phyloP scores from a whole-genome alignment of 2,797 vertebrate species.

The Brachyrhaphis roseni region DNA sequence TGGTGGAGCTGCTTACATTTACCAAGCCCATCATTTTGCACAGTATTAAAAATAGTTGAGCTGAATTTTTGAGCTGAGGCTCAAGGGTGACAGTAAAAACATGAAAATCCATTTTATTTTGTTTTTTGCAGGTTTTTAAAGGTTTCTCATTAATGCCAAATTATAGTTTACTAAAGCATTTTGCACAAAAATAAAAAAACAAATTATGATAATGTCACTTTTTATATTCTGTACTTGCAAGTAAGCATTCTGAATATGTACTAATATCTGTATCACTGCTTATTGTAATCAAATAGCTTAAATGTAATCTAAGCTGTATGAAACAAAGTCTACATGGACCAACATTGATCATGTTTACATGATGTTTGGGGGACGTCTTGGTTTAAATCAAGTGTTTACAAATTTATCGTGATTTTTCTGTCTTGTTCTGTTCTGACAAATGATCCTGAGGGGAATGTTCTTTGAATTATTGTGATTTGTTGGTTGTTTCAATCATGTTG shows the following conservation, averaged over 20 bases:
- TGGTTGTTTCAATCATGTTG: slow-evolving; percentile 73
- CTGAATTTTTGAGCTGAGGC: slow-evolving; percentile 65
- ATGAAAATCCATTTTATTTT: slow-evolving; percentile 58
- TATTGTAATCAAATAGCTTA: slow-evolving; percentile 82
- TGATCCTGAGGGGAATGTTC: slow-evolving; percentile 20
- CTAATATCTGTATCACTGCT: slow-evolving; percentile 81
- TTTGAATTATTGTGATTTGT: slow-evolving; percentile 53
- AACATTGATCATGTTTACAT: slow-evolving; percentile 84
- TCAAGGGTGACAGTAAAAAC: slow-evolving; percentile 59
- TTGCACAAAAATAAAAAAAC: slow-evolving; percentile 85
- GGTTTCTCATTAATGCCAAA: slow-evolving; percentile 89
- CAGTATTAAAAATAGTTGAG: slow-evolving; percentile 78
- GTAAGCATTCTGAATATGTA: slow-evolving; percentile 83
- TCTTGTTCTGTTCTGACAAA: slow-evolving; percentile 36
- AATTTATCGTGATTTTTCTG: slow-evolving; percentile 67
- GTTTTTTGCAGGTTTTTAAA: slow-evolving; percentile 62
- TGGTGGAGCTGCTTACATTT: slow-evolving; percentile 80
- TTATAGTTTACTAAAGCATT: slow-evolving; percentile 90
- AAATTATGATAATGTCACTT: slow-evolving; percentile 83
- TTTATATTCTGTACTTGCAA: slow-evolving; percentile 84
- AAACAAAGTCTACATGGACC: slow-evolving; percentile 71
- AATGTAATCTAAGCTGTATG: slow-evolving; percentile 82
- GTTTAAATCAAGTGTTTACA: slow-evolving; percentile 82
- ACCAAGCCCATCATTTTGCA: slow-evolving; percentile 81
- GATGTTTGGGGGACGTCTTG: slow-evolving; percentile 70